Conservation (phyloP, 2,113 vertebrate species). For the Labrus mixtus region DNA sequence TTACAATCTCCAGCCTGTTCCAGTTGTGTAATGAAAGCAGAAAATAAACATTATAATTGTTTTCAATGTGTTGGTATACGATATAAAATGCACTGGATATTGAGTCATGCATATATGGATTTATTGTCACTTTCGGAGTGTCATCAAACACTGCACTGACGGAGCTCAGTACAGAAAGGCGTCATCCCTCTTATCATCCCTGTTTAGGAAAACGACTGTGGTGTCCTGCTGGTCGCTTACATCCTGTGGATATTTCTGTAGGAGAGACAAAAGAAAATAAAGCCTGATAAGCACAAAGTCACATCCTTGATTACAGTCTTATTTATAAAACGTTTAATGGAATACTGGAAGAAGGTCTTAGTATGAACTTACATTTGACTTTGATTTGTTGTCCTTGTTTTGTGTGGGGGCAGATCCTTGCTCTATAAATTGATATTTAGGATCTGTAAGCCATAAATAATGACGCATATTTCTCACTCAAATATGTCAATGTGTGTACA, state of each 20-base stretch:
- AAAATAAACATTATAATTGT: not conserved
- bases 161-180: slow-evolving; percentile 28
- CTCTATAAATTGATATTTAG: slow-evolving; percentile 48
- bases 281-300: not conserved
- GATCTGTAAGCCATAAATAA: not conserved
- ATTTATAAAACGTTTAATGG: not conserved
- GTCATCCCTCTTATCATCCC: slow-evolving; percentile 8
- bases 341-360: slow-evolving; percentile 1
- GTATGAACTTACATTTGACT: slow-evolving; percentile 56
- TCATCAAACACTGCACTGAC: not conserved
- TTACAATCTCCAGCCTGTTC: not conserved
- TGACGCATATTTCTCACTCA: not conserved
- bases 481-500: not conserved
- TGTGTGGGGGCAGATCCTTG: slow-evolving; percentile 22
- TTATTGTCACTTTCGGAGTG: not conserved
- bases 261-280: slow-evolving; percentile 5
- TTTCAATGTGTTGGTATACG: not conserved
- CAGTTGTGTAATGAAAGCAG: not conserved
- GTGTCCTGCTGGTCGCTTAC: slow-evolving; percentile 32
- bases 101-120: not conserved
- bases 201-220: slow-evolving; percentile 61
- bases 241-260: slow-evolving; percentile 43
- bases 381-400: slow-evolving; percentile 24
- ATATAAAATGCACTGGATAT: not conserved
- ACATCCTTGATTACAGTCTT: not conserved